These are phyloP conservation scores for Leucosticte australis DNA, from an alignment of 2,113 vertebrate species.

Conservation along the genomic window DNA sequence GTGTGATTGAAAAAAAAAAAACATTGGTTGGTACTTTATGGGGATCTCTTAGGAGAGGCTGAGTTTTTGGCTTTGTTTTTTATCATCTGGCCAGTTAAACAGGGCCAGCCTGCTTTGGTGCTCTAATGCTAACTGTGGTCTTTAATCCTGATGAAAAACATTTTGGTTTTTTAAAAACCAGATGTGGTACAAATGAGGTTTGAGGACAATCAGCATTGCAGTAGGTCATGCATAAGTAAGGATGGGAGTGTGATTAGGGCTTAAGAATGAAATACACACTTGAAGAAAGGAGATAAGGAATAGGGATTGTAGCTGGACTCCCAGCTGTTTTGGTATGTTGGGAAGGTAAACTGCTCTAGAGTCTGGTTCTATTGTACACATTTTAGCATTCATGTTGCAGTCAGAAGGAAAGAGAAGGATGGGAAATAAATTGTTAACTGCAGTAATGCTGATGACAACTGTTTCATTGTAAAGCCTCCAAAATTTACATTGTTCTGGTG, in stretches of 20 bases:
- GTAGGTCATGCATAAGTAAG: neutral
- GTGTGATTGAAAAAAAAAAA: neutral
- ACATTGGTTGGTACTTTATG: neutral
- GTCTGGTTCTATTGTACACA: neutral
- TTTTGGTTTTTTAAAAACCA: neutral
- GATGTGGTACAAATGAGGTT: neutral
- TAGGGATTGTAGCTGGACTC: neutral
- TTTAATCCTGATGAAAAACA: neutral
- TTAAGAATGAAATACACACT: neutral
- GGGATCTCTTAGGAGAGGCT: neutral
- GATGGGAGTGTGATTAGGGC: neutral
- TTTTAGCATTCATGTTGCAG: neutral
- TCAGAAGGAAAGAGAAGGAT: neutral
- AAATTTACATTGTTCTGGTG: neutral
- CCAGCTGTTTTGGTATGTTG: neutral
- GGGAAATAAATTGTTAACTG: neutral
- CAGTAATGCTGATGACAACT: neutral
- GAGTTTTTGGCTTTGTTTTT: neutral
- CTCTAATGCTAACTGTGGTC: neutral
- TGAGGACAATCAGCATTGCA: neutral
- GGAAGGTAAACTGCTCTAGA: neutral
- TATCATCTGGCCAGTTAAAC: neutral
- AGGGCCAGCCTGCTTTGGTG: neutral
- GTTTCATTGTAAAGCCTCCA: neutral
- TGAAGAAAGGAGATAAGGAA: neutral